These are phyloP conservation scores for Meles meles DNA, from an alignment of 2,113 vertebrate species.

Conservation along the genomic window DNA sequence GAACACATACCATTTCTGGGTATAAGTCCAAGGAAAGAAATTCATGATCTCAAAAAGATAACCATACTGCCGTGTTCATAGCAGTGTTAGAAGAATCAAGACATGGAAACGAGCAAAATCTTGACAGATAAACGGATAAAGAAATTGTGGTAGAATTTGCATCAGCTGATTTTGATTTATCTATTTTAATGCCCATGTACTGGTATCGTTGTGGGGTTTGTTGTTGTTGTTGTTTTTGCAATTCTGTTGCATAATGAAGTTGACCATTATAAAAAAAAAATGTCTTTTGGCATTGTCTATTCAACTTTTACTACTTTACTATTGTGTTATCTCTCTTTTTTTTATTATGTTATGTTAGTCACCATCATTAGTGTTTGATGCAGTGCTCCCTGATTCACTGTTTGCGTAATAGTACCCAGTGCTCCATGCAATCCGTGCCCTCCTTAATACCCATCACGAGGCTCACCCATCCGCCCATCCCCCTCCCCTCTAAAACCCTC, in stretches of 20 bases:
- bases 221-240: not conserved
- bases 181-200: not conserved
- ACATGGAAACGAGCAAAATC: not conserved
- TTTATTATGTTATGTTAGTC: too few species aligned
- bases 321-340: not conserved
- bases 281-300: not conserved
- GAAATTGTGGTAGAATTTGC: not conserved
- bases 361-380: too few species aligned
- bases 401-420: too few species aligned
- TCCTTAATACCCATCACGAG: too few species aligned
- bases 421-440: too few species aligned
- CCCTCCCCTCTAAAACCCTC: too few species aligned
- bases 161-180: not conserved
- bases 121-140: not conserved
- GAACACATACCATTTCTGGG: not conserved
- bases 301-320: not conserved
- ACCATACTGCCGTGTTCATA: not conserved
- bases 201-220: not conserved
- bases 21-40: not conserved
- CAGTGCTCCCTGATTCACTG: too few species aligned
- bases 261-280: not conserved
- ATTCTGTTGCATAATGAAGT: not conserved
- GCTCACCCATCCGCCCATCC: too few species aligned
- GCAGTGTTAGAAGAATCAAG: not conserved
- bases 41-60: not conserved